A percentile compares a stretch with the other conserved stretches of the same genome.
These are phyloP conservation scores for Blera fallax DNA, from an alignment of 2,888 invertebrate genomes.

Conservation along the genomic window DNA sequence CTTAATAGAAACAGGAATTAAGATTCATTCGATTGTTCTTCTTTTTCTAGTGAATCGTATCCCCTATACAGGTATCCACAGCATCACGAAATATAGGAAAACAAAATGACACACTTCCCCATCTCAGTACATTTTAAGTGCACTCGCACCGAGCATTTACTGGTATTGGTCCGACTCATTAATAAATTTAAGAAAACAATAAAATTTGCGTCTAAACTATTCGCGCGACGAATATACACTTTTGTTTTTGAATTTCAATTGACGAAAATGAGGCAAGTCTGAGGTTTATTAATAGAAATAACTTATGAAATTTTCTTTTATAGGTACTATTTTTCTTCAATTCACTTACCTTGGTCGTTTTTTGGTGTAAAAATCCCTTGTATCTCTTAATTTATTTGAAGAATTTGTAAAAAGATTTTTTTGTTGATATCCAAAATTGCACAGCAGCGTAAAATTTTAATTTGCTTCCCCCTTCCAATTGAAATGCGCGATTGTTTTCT, in stretches of 20 bases:
- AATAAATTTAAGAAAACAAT: constrained; percentile 20
- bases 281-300: constrained; percentile 30
- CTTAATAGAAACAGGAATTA: neutral
- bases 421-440: neutral
- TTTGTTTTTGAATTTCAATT: constrained; percentile 24
- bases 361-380: constrained; percentile 13
- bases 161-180: constrained; percentile 10
- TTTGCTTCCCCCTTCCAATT: neutral
- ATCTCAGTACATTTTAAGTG: constrained; percentile 50
- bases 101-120: constrained; percentile 34
- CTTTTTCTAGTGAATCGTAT: neutral
- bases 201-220: neutral
- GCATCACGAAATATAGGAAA: neutral
- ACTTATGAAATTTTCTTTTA: neutral
- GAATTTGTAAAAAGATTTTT: neutral
- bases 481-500: neutral
- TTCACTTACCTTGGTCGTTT: constrained; percentile 30
- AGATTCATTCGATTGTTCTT: neutral
- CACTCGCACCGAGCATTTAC: constrained; percentile 43
- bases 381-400: neutral
- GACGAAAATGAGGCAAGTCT: constrained; percentile 13
- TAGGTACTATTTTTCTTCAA: neutral
- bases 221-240: neutral
- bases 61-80: neutral
- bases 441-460: neutral